Evolutionary conservation across 2,888 invertebrate species (phyloP), one percentile per base, ranked within the genome.

Genomic region (Callosobruchus maculatus): DNA sequence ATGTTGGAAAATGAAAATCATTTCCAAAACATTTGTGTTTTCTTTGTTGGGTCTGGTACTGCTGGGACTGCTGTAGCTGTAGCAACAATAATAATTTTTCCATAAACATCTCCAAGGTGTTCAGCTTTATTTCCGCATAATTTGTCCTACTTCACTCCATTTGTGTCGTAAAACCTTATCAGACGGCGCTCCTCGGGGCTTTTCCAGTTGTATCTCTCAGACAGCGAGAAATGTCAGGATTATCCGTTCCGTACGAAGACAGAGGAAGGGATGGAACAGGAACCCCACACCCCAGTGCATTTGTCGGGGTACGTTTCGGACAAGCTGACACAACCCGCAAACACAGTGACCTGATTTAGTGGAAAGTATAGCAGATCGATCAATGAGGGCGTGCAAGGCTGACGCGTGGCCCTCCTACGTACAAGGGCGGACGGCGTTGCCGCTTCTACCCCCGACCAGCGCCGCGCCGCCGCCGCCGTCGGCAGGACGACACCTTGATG

Each of bases 271-370:
- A n/a, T 9, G n/a, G 22, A 20, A 68, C 13, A 22, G 4, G 70
- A 26, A 2, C n/a, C n/a, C n/a, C 20, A n/a, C 20, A 70, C 22
- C 26, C 26, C 70, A 70, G 18, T 18, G 21, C 22, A 70, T 26
- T 22, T 70, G 70, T 26, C 26, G 73, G 75, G 71, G 68, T 73
- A 78, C 76, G 75, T 76, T 75, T 76, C 76, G 78, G 78, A 80
- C 85, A 85, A 83, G 79, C 81, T 86, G 85, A 84, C 85, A 86
- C 68, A 68, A 68, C 86, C 87, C 84, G 86, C 85, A 86, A 86
- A 86, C 86, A 86, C 85, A 87, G 86, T 87, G 86, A 87, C 87
- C 87, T 86, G 86, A 85, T 86, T 87, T 83, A 82, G 81, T 82
- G 82, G 80, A 80, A 82, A 83, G 83, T 82, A 81, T 76, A 82